Conservation (phyloP, 2,797 vertebrate genomes). For the Hapalemur alaotrensis region DNA sequence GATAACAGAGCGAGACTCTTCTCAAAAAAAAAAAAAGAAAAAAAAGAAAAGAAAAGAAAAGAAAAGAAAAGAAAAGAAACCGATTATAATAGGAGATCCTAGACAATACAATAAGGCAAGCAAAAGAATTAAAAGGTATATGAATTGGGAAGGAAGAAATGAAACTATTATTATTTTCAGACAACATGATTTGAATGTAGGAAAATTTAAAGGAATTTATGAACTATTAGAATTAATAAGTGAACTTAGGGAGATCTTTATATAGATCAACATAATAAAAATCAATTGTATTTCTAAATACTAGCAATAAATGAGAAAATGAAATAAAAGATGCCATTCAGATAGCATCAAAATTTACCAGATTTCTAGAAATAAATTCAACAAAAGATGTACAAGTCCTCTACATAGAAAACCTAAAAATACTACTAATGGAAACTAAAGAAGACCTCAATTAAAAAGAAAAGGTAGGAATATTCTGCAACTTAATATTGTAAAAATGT, state of each 20-base stretch:
- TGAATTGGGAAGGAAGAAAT: neutral
- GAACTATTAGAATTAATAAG: neutral
- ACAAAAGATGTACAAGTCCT: neutral
- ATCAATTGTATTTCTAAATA: neutral
- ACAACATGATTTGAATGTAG: neutral
- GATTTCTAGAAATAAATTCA: neutral
- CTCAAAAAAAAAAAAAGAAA: too few species aligned
- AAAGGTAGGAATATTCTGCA: neutral
- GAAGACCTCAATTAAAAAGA: neutral
- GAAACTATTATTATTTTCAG: neutral
- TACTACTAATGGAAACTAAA: neutral
- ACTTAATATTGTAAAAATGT: neutral
- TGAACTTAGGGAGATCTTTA: neutral
- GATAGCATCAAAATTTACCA: neutral
- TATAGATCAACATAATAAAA: neutral
- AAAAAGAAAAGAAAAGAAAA: too few species aligned
- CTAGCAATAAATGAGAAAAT: neutral
- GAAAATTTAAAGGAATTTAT: neutral
- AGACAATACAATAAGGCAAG: neutral
- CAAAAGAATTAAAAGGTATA: neutral
- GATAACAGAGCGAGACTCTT: too few species aligned
- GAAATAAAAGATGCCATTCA: neutral
- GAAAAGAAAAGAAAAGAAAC: too few species aligned
- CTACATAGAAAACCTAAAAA: neutral
- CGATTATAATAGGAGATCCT: neutral